These are phyloP conservation scores for Chaetodon trifasciatus DNA, from an alignment of 2,797 vertebrate genomes.

Conservation along the genomic window DNA sequence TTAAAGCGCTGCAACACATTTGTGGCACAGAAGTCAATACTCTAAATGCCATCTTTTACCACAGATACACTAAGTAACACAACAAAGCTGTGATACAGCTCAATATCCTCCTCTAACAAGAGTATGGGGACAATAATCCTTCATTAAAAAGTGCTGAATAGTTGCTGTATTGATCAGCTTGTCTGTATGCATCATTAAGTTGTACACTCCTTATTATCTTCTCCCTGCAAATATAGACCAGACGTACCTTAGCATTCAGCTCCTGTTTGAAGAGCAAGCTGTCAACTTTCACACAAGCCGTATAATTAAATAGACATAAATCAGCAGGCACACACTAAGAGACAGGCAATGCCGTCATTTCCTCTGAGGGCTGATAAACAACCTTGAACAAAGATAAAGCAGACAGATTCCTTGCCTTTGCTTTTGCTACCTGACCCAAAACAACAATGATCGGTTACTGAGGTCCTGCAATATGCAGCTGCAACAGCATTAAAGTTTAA, in stretches of 20 bases:
- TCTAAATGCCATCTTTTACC: constrained; percentile 42
- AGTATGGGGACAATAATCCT: constrained; percentile 22
- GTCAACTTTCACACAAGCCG: constrained; percentile 9
- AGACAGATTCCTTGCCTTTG: constrained; percentile 2
- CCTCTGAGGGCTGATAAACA: constrained; percentile 36
- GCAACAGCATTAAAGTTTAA: neutral
- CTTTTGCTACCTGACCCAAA: neutral
- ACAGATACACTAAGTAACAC: constrained; percentile 39
- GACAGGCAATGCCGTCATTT: constrained; percentile 12
- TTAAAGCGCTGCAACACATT: constrained; percentile 27
- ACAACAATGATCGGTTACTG: constrained; percentile 8
- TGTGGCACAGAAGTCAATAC: constrained; percentile 31
- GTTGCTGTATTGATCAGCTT: constrained; percentile 53
- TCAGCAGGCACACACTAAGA: neutral
- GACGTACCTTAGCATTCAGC: constrained; percentile 15
- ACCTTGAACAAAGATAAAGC: constrained; percentile 24
- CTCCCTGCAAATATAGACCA: constrained; percentile 54
- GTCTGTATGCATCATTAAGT: constrained; percentile 57
- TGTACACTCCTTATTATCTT: constrained; percentile 28
- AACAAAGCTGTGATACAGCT: constrained; percentile 29
- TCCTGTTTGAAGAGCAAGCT: constrained; percentile 34
- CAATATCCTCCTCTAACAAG: constrained; percentile 44
- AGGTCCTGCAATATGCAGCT: constrained; percentile 10
- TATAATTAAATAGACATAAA: constrained; percentile 9
- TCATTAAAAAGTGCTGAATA: constrained; percentile 63